Conservation (phyloP, 92 coral and sea anemone genomes). For the Siderastrea radians region DNA sequence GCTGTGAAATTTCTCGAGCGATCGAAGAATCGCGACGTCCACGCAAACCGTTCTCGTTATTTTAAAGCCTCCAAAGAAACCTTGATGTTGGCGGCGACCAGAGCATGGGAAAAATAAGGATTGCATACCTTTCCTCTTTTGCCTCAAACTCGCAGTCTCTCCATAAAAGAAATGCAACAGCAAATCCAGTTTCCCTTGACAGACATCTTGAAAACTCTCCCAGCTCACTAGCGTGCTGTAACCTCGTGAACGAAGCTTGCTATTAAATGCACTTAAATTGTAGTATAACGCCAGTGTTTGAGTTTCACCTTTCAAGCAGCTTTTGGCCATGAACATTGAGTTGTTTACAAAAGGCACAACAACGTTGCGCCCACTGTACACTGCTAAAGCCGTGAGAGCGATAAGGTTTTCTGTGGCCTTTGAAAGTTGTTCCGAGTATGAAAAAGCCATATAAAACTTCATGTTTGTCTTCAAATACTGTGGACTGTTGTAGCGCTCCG, state of each 20-base stretch:
- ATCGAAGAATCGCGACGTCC: background rate
- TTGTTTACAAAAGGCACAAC: conserved; percentile 2
- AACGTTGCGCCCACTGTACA: background rate
- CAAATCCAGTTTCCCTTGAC: background rate
- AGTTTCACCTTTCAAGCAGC: background rate
- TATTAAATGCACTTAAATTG: background rate
- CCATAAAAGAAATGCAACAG: background rate
- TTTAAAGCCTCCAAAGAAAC: background rate
- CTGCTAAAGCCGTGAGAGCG: background rate
- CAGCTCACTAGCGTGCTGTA: conserved; percentile 4
- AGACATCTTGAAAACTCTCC: background rate
- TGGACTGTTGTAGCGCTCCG: no score
- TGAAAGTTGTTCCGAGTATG: background rate
- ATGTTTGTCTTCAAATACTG: no score
- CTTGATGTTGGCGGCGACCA: background rate
- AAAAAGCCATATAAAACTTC: background rate
- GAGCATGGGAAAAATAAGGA: background rate
- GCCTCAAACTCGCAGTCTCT: background rate
- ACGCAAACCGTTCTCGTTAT: background rate
- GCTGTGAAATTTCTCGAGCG: background rate
- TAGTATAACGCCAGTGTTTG: conserved; percentile 1
- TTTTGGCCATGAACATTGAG: background rate
- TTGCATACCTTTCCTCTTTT: no score
- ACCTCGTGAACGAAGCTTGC: background rate
- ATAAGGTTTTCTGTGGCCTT: background rate